Conservation (phyloP, 2,797 vertebrate genomes). For the Leucoraja ocellata region DNA sequence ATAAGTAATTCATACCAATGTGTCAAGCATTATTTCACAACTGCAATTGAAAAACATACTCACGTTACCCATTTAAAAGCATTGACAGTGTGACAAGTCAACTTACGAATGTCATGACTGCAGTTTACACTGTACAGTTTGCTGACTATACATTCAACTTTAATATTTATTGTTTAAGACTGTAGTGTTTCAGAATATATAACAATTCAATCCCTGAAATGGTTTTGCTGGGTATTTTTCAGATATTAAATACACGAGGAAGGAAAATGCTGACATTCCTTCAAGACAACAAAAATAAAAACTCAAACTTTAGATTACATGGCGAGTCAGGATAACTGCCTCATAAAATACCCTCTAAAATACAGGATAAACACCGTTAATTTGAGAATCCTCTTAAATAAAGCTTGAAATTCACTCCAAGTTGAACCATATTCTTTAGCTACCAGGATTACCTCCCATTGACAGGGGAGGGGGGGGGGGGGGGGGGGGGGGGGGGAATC, state of each 20-base stretch:
- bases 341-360: not conserved
- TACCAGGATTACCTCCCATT: not conserved
- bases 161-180: conserved; percentile 29
- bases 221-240: not conserved
- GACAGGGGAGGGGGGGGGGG: not conserved
- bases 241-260: not conserved
- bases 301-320: not conserved
- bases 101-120: not conserved
- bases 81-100: not conserved
- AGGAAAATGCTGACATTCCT: not conserved
- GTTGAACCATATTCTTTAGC: not conserved
- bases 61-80: not conserved
- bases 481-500: not conserved
- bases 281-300: conserved; percentile 29
- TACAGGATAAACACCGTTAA: not conserved
- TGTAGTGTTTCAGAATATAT: not conserved
- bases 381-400: not conserved
- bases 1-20: not conserved
- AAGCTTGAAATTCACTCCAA: not conserved
- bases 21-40: not conserved
- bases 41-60: not conserved
- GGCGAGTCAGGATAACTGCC: not conserved
- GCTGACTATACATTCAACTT: not conserved
- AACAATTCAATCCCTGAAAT: conserved; percentile 25
- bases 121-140: conserved; percentile 24